These are phyloP conservation scores for Calonectris borealis DNA, from an alignment of 2,113 vertebrate genomes.

Conservation along the genomic window DNA sequence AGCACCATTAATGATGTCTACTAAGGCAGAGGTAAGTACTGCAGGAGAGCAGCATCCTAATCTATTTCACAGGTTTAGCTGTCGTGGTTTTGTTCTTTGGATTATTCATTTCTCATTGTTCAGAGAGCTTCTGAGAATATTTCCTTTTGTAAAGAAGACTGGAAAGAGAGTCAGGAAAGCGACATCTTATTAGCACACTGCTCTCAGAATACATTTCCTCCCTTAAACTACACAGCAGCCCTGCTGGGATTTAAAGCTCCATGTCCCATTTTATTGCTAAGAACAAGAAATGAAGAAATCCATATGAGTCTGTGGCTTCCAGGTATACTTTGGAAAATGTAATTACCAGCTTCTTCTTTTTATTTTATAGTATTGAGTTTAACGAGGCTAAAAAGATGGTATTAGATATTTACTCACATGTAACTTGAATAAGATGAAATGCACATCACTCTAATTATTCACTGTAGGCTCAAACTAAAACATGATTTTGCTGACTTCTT, in stretches of 20 bases:
- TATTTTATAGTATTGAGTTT: constrained; percentile 23
- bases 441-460: background rate
- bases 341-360: constrained; percentile 9
- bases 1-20: background rate
- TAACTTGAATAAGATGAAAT: constrained; percentile 4
- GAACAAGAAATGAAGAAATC: constrained; percentile 39
- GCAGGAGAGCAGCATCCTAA: background rate
- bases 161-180: background rate
- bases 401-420: constrained; percentile 17
- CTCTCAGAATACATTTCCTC: constrained; percentile 28
- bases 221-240: background rate
- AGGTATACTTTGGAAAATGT: constrained; percentile 3
- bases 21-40: background rate
- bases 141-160: background rate
- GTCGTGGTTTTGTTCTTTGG: background rate
- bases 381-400: background rate
- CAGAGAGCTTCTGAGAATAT: background rate
- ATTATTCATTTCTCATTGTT: constrained; percentile 9
- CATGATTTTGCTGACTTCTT: background rate
- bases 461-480: background rate
- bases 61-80: background rate
- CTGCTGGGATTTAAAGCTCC: background rate
- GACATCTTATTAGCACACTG: constrained; percentile 16
- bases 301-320: background rate
- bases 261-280: constrained; percentile 19